Base-by-base conservation (phyloP, 2,113 vertebrate species). In the Oxygymnocypris stewartii region DNA sequence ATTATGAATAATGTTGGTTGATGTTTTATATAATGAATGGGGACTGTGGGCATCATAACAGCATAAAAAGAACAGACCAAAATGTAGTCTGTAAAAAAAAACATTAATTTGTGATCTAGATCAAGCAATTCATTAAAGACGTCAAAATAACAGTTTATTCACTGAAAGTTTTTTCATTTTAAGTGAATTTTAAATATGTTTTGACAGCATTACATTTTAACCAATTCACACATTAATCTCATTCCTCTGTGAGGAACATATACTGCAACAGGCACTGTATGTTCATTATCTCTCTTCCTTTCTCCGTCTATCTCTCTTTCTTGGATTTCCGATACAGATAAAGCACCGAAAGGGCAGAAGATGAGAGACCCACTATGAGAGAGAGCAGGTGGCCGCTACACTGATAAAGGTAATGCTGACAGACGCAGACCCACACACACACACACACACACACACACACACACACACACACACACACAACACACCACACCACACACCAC, bases 361-460 rank as follows among this genome's bases (percentile, higher is more conserved):
- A 85, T 78, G 74, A 85, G 31, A 85, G 74, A 78, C 61, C 42
- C 59, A 67, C 40, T 54, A 51, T 51, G 42, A 84, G 54, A 76
- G 57, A 63, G 84, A 65, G 61, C 84, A 85, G 84, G 59, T 85
- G 84, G 84, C 73, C 11, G 0, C 12, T 78, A 14, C 42, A 51
- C 42, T 67, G 84, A 78, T 78, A 85, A 85, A 85, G 74, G 59
- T 25, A 28, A 65, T 65, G 54, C 23, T 77, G 73, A 85, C 73
- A 77, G 73, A 85, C 83, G 65, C 16, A 47, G 42, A 49, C 9
- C 84, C 82, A 89, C 47, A 86, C 57, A 42, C 76, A 79, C 84
- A 69, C 16, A 69, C 1, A 47, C 65, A 74, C 49, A 31, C 71
- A 42, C 82, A 47, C 47, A 69, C 35, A 65, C 3, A 61, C 54